Evolutionary conservation across 2,888 invertebrate genomes (phyloP).

Genomic region (Luperina testacea): DNA sequence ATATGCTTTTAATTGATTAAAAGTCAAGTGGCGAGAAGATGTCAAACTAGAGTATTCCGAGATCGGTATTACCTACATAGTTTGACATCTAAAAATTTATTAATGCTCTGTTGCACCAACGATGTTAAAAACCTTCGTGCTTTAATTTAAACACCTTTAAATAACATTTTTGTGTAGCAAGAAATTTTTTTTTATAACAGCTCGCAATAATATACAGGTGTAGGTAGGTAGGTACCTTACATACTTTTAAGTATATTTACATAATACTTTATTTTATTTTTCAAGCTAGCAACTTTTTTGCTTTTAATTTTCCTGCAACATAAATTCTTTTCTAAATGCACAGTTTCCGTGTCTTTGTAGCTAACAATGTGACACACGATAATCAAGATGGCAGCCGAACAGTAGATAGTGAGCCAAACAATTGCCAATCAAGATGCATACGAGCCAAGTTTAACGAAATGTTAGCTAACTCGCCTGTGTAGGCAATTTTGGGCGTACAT

Average conservation of each 20-base stretch:
- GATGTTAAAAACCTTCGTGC: not conserved
- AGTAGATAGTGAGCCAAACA: slow-evolving; percentile 39
- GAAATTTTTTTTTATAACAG: not conserved
- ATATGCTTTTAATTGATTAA: not conserved
- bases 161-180: not conserved
- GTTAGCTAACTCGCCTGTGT: slow-evolving; percentile 10
- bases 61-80: not conserved
- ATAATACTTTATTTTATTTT: not conserved
- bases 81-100: not conserved
- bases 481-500: slow-evolving; percentile 14
- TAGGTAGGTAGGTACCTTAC: not conserved
- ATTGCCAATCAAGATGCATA: slow-evolving; percentile 39
- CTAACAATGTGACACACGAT: slow-evolving; percentile 38
- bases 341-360: slow-evolving; percentile 35
- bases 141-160: not conserved
- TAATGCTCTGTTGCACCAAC: too few species aligned
- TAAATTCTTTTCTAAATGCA: slow-evolving; percentile 35
- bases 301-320: not conserved
- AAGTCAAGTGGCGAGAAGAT: not conserved
- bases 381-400: slow-evolving; percentile 43
- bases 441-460: slow-evolving; percentile 50
- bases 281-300: not conserved
- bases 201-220: not conserved
- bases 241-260: not conserved
- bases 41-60: not conserved